phyloP scores from a whole-genome alignment of 2,113 vertebrate genomes.

The Psephotus haematonotus region DNA sequence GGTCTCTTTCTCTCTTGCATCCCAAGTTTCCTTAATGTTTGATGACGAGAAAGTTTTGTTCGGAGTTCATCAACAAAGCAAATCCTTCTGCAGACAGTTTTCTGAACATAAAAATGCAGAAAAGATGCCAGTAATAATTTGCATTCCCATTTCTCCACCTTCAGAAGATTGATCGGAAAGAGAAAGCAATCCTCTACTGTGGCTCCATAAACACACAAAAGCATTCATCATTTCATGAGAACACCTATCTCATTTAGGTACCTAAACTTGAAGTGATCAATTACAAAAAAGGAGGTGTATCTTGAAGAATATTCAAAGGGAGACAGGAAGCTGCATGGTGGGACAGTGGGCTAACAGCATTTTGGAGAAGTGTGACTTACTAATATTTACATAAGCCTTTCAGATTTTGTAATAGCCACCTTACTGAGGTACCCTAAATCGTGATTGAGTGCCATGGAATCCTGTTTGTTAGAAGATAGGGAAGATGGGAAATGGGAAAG shows the following conservation, averaged over 20 bases:
- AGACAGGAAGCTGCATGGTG: neutral
- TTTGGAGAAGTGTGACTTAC: neutral
- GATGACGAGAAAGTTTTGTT: neutral
- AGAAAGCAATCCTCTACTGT: neutral
- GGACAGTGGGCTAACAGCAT: neutral
- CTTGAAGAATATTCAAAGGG: neutral
- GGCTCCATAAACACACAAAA: neutral
- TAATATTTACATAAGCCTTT: neutral
- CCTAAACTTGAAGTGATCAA: neutral
- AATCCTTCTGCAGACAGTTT: neutral
- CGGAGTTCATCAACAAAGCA: neutral
- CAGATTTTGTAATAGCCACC: neutral
- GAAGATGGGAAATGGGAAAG: neutral
- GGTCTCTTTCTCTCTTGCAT: neutral
- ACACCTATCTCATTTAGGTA: neutral
- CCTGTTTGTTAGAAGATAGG: neutral
- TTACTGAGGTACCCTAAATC: neutral
- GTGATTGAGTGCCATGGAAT: neutral
- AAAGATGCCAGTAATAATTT: neutral
- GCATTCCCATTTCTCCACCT: neutral
- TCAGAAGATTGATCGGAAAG: neutral
- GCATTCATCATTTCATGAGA: neutral
- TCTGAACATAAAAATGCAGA: neutral
- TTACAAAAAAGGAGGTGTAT: neutral
- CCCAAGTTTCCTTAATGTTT: neutral